phyloP scores from a whole-genome alignment of 2,113 vertebrate species.

The Desmodus rotundus region DNA sequence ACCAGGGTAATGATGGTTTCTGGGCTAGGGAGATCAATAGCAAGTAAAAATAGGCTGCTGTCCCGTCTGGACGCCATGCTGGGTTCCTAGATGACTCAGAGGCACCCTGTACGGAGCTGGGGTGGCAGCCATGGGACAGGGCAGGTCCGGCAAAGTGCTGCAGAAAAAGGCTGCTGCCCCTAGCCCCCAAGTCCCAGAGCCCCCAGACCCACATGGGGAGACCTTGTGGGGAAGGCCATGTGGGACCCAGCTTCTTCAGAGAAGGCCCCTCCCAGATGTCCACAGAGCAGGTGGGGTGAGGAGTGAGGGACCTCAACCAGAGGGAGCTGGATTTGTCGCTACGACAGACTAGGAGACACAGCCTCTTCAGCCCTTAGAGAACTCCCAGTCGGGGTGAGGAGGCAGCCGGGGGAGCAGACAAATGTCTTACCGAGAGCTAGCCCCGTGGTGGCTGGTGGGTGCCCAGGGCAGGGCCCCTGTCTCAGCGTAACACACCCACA shows the following conservation, averaged over 20 bases:
- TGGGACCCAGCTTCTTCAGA: rapidly evolving
- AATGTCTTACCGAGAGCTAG: not conserved
- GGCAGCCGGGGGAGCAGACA: rapidly evolving
- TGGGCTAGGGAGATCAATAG: constrained; percentile 72
- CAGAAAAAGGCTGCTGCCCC: not conserved
- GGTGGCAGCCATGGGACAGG: not conserved
- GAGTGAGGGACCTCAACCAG: not conserved
- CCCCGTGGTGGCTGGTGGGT: no score
- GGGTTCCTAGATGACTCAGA: constrained; percentile 63
- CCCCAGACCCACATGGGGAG: not conserved
- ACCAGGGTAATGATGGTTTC: constrained; percentile 72
- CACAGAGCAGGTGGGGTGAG: not conserved
- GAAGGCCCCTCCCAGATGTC: not conserved
- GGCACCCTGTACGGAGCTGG: constrained; percentile 9
- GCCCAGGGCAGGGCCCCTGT: not conserved
- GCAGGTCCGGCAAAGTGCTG: not conserved
- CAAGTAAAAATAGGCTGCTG: constrained; percentile 68
- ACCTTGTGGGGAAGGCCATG: not conserved
- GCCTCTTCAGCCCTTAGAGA: not conserved
- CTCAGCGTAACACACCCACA: not conserved
- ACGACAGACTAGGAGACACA: not conserved
- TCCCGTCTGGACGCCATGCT: constrained; percentile 48
- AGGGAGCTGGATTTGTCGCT: not conserved
- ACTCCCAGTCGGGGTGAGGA: rapidly evolving
- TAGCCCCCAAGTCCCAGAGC: not conserved